These are phyloP conservation scores for Nudaria mundana DNA, from an alignment of 2,888 invertebrate genomes.

Conservation along the genomic window DNA sequence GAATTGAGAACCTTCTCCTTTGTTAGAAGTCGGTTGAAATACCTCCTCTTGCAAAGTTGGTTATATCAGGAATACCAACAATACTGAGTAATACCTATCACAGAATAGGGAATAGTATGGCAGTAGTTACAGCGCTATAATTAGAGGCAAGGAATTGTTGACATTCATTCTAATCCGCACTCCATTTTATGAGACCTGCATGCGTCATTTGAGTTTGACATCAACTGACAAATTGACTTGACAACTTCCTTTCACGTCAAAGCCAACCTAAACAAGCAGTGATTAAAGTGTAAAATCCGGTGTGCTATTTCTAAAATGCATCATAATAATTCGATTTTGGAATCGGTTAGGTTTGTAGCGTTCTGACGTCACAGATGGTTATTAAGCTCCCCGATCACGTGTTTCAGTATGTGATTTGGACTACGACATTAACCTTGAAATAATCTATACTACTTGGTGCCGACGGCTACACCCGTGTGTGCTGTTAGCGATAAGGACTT, in stretches of 20 bases:
- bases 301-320: not conserved
- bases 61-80: no score
- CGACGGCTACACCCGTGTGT: no score
- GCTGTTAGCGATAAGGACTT: no score
- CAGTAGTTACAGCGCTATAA: conserved; percentile 1
- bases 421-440: no score
- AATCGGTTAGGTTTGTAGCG: conserved; percentile 11
- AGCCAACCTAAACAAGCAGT: not conserved
- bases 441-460: no score
- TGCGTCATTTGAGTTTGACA: conserved; percentile 23
- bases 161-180: conserved; percentile 11
- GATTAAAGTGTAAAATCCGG: not conserved
- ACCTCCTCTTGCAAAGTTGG: no score
- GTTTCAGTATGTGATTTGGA: conserved; percentile 21
- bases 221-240: conserved; percentile 1
- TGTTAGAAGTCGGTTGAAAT: no score
- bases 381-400: conserved; percentile 13
- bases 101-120: not conserved
- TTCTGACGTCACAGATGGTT: conserved; percentile 25
- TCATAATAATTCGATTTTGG: conserved; percentile 5
- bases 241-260: not conserved
- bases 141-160: conserved; percentile 14
- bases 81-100: no score
- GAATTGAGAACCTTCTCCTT: no score
- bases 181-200: conserved; percentile 8